Base-by-base conservation (phyloP, 2,113 vertebrate genomes). In the Lamprotornis superbus region DNA sequence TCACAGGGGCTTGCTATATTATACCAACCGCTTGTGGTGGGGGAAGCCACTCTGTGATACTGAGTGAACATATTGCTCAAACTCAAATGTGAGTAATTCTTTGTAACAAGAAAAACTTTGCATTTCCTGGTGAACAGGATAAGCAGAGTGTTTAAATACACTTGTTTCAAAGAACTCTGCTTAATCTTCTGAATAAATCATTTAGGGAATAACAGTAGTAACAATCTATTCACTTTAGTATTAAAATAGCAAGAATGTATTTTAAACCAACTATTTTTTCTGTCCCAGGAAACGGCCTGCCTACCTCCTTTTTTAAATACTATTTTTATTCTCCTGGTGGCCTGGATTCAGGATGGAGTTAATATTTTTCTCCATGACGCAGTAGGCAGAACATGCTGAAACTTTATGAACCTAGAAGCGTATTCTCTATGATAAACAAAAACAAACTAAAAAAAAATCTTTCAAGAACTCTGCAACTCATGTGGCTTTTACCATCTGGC, bases 361-460 rank as follows among this genome's bases (percentile, higher is more conserved):
- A 96, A 96, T 96, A 94, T 83, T 79, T 97, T 97, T 94, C 93
- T 97, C 94, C 94, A 94, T 97, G 95, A 97, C 90, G 86, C 95
- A 97, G 76, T 71, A 90, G 68, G 85, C 73, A 89, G 89, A 93
- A 95, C 96, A 94, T 83, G 92, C 94, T 75, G 93, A 94, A 96
- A 96, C 84, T 96, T 95, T 93, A 95, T 92, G 92, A 97, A 97
- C 90, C 92, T 89, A 96, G 90, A 92, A 95, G 83, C 0, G 2
- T 94, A 82, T 95, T 96, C 93, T 83, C 89, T 80, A 78, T 73
- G 80, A 94, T 95, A 97, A 97, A 97, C 96, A 97, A 95, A 97
- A 97, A 96, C 95, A 96, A 97, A 84, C 94, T 89, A 85, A 95
- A 96, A 94, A 76, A 85, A 60, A 68, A 15, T 59, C 55, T 84